A percentile compares a stretch with the other conserved stretches of the same genome.
These are phyloP conservation scores for Pelobates fuscus DNA, from an alignment of 2,113 vertebrate genomes.

Conservation along the genomic window DNA sequence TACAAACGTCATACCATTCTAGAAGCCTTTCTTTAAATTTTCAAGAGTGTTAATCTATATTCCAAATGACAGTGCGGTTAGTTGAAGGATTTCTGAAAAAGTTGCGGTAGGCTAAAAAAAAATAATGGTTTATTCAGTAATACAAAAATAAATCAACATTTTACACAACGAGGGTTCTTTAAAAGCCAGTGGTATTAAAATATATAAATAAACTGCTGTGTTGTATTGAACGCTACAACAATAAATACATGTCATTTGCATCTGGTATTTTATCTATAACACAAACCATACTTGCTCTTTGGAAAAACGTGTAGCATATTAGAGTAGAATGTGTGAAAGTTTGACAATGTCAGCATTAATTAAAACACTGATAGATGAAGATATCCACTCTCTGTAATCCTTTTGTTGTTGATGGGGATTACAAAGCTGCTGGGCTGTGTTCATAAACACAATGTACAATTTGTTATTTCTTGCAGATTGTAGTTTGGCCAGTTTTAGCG, in stretches of 20 bases:
- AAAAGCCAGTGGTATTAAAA: not conserved
- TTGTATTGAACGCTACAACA: not conserved
- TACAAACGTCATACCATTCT: too few relatives aligned
- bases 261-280: conserved; percentile 8
- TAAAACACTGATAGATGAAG: not conserved
- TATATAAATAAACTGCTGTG: conserved; percentile 61
- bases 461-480: too few relatives aligned
- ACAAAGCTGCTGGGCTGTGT: not conserved
- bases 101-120: too few relatives aligned
- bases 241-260: conserved; percentile 5
- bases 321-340: conserved; percentile 23
- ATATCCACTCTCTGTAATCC: not conserved
- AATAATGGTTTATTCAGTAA: not conserved
- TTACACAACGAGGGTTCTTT: not conserved
- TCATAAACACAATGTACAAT: not conserved
- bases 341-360: conserved; percentile 24
- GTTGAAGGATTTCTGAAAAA: too few relatives aligned
- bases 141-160: not conserved
- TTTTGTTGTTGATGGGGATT: not conserved
- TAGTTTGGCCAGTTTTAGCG: too few relatives aligned
- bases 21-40: too few relatives aligned
- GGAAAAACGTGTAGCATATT: conserved; percentile 11
- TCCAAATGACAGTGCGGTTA: too few relatives aligned
- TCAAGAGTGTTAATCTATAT: too few relatives aligned
- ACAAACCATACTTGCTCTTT: not conserved